Conservation (phyloP, 2,888 invertebrate species). For the Ormyrus rosae region DNA sequence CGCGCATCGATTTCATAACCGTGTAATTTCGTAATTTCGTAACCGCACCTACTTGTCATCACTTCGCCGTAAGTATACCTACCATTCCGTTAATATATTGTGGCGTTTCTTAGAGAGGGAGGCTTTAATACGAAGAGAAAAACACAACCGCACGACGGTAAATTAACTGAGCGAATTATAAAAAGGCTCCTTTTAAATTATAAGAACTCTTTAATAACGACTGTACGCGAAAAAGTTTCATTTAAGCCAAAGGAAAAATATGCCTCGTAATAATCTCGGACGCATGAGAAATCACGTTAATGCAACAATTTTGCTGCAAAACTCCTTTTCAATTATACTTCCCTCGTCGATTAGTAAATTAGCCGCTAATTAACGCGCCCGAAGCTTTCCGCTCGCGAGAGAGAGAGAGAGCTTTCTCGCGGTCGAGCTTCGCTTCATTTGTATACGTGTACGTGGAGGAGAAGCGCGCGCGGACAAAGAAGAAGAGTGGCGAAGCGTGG, state of each 20-base stretch:
- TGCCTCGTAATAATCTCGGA: not conserved
- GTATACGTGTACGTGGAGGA: not conserved
- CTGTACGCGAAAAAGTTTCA: constrained; percentile 27
- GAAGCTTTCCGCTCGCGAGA: too few relatives aligned
- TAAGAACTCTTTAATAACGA: constrained; percentile 33
- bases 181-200: constrained; percentile 45
- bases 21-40: constrained; percentile 56
- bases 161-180: constrained; percentile 44
- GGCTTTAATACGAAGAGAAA: constrained; percentile 18
- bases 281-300: constrained; percentile 15
- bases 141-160: constrained; percentile 38
- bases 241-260: constrained; percentile 6
- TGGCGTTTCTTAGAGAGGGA: constrained; percentile 30
- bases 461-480: constrained; percentile 1
- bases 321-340: constrained; percentile 20
- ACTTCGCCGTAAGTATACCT: constrained; percentile 51
- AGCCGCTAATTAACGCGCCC: too few relatives aligned
- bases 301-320: not conserved
- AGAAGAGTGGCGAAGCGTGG: constrained; percentile 49
- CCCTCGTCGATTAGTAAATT: not conserved
- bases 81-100: constrained; percentile 53
- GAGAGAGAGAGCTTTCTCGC: not conserved
- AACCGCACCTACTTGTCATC: constrained; percentile 57
- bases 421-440: not conserved
- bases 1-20: constrained; percentile 56